These are phyloP conservation scores for Collichthys lucidus DNA, from an alignment of 2,113 vertebrate species.

Conservation along the genomic window DNA sequence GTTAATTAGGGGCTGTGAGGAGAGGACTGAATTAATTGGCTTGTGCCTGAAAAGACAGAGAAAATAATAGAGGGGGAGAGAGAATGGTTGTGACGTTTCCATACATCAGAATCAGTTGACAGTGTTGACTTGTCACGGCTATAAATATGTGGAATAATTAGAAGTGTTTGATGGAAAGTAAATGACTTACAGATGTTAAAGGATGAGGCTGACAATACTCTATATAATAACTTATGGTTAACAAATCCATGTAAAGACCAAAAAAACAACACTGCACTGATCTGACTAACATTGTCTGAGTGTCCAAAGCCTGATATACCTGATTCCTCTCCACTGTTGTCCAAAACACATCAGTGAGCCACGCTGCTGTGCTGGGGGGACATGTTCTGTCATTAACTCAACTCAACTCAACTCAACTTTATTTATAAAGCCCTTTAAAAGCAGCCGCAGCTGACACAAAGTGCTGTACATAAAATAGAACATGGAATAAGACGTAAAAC, in stretches of 20 bases:
- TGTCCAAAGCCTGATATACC: neutral
- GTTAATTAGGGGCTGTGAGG: constrained; percentile 80
- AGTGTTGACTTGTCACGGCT: constrained; percentile 66
- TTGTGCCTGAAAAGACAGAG: constrained; percentile 71
- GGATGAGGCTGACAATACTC: neutral
- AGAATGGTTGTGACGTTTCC: constrained; percentile 50
- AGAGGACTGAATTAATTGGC: constrained; percentile 81
- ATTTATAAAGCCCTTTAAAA: no score
- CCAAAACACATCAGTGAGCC: neutral
- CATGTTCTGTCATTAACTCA: neutral
- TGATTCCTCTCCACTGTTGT: neutral
- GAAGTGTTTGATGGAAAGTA: constrained; percentile 25
- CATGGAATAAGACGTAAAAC: no score
- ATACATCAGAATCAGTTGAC: constrained; percentile 68
- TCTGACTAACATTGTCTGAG: neutral
- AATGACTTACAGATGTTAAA: constrained; percentile 5
- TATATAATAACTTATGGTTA: neutral
- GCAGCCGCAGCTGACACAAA: no score
- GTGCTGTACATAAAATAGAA: no score
- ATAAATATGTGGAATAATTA: constrained; percentile 46
- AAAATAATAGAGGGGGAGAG: constrained; percentile 45
- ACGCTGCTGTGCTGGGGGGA: neutral
- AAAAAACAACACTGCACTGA: neutral
- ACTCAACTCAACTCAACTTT: no score
- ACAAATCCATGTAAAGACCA: neutral